Conservation (phyloP, 2,888 invertebrate genomes). For the Troides oblongomaculatus region DNA sequence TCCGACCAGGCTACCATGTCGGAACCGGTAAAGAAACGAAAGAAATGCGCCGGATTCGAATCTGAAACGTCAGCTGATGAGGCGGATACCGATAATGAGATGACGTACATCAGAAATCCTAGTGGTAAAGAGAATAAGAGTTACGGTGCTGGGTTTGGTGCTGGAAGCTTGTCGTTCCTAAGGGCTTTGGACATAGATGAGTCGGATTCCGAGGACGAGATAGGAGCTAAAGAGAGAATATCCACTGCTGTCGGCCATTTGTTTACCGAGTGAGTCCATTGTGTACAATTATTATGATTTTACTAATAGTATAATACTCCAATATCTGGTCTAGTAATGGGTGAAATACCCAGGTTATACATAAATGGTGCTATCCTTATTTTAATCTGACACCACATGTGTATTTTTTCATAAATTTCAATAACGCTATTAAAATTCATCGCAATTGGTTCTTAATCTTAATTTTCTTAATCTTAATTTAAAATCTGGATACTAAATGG, state of each 20-base stretch:
- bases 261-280: slow-evolving; percentile 83
- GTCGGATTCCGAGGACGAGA: slow-evolving; percentile 88
- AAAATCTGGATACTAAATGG: too few species aligned
- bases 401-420: too few species aligned
- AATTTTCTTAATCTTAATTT: too few species aligned
- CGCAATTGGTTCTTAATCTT: too few species aligned
- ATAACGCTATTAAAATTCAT: too few species aligned
- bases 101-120: slow-evolving; percentile 79
- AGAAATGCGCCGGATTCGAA: slow-evolving; percentile 69
- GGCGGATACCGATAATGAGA: slow-evolving; percentile 78
- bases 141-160: slow-evolving; percentile 60
- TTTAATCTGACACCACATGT: too few species aligned
- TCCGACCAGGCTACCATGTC: slow-evolving; percentile 43
- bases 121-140: slow-evolving; percentile 56
- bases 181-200: slow-evolving; percentile 81
- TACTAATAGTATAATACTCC: too few species aligned
- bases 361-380: too few species aligned
- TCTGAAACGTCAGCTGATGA: slow-evolving; percentile 81
- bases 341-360: too few species aligned
- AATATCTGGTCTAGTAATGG: too few species aligned
- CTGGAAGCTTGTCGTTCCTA: slow-evolving; percentile 74
- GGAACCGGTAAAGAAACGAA: slow-evolving; percentile 49
- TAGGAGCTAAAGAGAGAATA: slow-evolving; percentile 84
- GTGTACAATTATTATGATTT: too few species aligned
- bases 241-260: slow-evolving; percentile 87